A percentile compares a stretch with the other conserved stretches of the same genome.
Conservation (phyloP, 2,888 invertebrate genomes). For the Lasioglossum villosulum region DNA sequence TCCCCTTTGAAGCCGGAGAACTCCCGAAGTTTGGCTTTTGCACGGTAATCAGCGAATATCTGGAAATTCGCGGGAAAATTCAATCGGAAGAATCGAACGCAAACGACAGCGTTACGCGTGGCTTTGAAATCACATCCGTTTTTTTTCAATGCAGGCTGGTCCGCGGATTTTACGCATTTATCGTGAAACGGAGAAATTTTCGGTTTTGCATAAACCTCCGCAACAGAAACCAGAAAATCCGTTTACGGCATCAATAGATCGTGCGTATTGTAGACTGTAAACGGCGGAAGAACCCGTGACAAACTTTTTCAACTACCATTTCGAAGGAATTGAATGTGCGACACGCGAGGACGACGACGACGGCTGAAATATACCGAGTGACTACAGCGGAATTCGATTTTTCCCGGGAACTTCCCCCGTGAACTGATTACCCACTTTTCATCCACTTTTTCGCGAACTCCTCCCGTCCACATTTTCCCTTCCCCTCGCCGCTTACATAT, state of each 20-base stretch:
- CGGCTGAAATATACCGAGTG: slow-evolving; percentile 24
- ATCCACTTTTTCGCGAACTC: not conserved
- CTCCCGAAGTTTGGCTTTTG: not conserved
- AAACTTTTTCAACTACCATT: slow-evolving; percentile 27
- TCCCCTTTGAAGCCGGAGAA: slow-evolving; percentile 18
- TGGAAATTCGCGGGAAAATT: not conserved
- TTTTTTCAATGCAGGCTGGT: not conserved
- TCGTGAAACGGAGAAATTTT: not conserved
- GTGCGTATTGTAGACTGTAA: not conserved
- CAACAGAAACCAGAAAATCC: not conserved
- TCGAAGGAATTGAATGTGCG: slow-evolving; percentile 37
- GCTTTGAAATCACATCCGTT: not conserved
- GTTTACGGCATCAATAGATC: not conserved
- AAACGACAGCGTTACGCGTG: not conserved
- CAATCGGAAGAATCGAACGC: not conserved
- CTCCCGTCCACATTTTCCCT: not conserved
- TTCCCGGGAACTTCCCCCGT: slow-evolving; percentile 15
- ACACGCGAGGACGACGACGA: not conserved
- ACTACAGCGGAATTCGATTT: slow-evolving; percentile 41
- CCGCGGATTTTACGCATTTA: not conserved
- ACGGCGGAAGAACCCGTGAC: slow-evolving; percentile 2
- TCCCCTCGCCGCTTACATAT: not conserved
- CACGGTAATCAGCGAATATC: slow-evolving; percentile 4
- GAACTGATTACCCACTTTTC: slow-evolving; percentile 37
- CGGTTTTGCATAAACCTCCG: not conserved